A percentile compares a stretch with the other conserved stretches of the same genome.
phyloP scores from a whole-genome alignment of 1,140 invertebrate species.

The Papilio polytes region DNA sequence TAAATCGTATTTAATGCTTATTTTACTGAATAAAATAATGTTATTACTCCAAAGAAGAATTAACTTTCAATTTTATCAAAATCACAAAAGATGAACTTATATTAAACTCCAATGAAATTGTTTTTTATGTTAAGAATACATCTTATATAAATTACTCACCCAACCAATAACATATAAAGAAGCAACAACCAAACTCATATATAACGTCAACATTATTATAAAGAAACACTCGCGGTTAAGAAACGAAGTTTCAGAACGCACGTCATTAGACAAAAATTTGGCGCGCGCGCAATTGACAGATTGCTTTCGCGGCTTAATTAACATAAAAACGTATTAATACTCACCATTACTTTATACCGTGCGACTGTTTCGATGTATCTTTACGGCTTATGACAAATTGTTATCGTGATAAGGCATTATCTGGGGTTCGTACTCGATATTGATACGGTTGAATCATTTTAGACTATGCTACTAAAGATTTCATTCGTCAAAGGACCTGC shows the following conservation, averaged over 20 bases:
- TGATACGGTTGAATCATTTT: constrained; percentile 34
- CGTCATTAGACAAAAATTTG: constrained; percentile 29
- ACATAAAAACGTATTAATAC: constrained; percentile 47
- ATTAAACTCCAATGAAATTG: no score
- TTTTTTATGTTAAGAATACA: neutral
- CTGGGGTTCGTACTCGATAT: constrained; percentile 36
- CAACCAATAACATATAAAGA: constrained; percentile 60
- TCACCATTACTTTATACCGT: constrained; percentile 60
- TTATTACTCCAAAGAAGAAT: neutral
- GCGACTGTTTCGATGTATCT: constrained; percentile 45
- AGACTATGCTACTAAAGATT: constrained; percentile 17
- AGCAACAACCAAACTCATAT: constrained; percentile 50
- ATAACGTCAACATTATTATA: constrained; percentile 55
- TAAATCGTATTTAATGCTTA: neutral
- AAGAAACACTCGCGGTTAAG: constrained; percentile 26
- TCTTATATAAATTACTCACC: constrained; percentile 52
- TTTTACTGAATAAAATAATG: neutral
- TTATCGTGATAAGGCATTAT: constrained; percentile 61
- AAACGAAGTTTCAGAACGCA: neutral
- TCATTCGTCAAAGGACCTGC: neutral
- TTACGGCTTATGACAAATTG: constrained; percentile 44
- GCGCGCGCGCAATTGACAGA: constrained; percentile 41
- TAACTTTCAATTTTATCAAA: no score
- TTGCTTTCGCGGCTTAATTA: constrained; percentile 48
- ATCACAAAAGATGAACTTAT: no score